A percentile compares a stretch with the other conserved stretches of the same genome.
phyloP scores from a whole-genome alignment of 2,113 vertebrate genomes.

The Rattus rattus region DNA sequence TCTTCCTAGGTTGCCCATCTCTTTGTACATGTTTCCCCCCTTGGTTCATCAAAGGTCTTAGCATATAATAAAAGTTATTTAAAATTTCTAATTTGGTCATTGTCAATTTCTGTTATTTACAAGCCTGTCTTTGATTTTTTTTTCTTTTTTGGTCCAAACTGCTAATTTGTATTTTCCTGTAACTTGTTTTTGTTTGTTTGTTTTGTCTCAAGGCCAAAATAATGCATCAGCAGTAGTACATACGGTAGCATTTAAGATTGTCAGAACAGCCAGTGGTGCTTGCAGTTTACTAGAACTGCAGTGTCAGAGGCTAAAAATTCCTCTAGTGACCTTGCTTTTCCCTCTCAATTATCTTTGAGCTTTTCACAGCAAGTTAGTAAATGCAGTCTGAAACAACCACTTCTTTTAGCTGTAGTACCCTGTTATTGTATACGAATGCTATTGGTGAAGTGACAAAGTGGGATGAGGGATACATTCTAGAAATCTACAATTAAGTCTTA shows the following conservation, averaged over 20 bases:
- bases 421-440: background rate
- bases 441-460: background rate
- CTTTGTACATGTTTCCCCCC: background rate
- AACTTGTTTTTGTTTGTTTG: background rate
- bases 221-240: background rate
- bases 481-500: background rate
- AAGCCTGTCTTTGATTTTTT: constrained; percentile 3
- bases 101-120: background rate
- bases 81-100: background rate
- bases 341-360: background rate
- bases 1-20: background rate
- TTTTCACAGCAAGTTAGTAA: background rate
- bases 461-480: background rate
- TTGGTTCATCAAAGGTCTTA: background rate
- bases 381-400: background rate
- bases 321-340: background rate
- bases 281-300: background rate
- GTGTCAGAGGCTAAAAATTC: background rate
- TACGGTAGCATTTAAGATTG: constrained; percentile 24
- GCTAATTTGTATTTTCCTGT: constrained; percentile 25
- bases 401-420: background rate
- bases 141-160: constrained; percentile 1
- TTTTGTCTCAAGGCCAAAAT: background rate
- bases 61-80: constrained; percentile 16
- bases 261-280: background rate